Percentiles rank a stretch among this genome's conserved stretches.
Evolutionary conservation across 2,888 invertebrate genomes (phyloP).

Genomic region (Rhagium mordax): DNA sequence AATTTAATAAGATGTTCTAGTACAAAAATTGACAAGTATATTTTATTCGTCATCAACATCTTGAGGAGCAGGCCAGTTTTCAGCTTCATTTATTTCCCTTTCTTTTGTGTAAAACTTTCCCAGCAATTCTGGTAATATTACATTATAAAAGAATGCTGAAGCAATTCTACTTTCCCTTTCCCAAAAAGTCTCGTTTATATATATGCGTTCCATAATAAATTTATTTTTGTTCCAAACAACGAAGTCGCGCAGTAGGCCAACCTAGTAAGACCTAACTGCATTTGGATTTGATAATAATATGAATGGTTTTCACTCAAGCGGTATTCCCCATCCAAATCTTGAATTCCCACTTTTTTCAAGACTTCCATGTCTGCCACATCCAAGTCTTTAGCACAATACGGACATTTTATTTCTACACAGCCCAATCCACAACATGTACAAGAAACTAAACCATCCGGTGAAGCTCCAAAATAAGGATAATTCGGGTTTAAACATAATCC

Average conservation of each 20-base stretch:
- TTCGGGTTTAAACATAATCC: conserved; percentile 33
- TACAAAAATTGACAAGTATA: background rate
- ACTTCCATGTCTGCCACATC: conserved; percentile 17
- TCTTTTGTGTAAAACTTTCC: conserved; percentile 9
- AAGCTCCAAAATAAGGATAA: conserved; percentile 40
- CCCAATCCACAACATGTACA: conserved; percentile 40
- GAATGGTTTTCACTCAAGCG: conserved; percentile 26
- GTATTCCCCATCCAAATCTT: conserved; percentile 15
- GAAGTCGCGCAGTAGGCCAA: conserved; percentile 31
- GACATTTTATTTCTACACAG: conserved; percentile 43
- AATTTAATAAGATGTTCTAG: no score
- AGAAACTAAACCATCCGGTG: conserved; percentile 35
- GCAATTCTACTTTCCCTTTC: conserved; percentile 13
- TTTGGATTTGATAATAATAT: conserved; percentile 41
- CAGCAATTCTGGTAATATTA: conserved; percentile 3
- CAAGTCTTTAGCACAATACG: conserved; percentile 37
- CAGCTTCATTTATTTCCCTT: no score
- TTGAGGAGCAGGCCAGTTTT: background rate
- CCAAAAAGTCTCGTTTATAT: conserved; percentile 33
- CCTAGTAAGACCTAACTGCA: conserved; percentile 31
- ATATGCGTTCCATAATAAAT: conserved; percentile 20
- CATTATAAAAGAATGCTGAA: no score
- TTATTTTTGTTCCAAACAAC: conserved; percentile 36
- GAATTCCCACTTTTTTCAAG: conserved; percentile 20
- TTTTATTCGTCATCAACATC: background rate